A percentile compares a stretch with the other conserved stretches of the same genome.
These are phyloP conservation scores for Drosophila demipolita DNA, from an alignment of 2,888 invertebrate species.

Conservation along the genomic window DNA sequence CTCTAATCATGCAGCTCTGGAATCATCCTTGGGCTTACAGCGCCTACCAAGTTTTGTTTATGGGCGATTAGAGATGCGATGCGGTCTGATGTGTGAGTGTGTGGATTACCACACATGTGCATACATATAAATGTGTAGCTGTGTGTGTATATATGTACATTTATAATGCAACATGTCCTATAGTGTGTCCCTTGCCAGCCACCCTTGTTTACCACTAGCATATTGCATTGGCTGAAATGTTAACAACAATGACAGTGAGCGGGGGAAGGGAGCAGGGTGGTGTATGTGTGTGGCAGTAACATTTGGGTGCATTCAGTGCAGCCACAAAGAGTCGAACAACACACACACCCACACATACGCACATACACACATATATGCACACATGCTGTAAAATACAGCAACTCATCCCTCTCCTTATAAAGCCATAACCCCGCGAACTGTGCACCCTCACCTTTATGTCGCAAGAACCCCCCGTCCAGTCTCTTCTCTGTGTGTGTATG, in stretches of 20 bases:
- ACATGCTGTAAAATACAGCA: neutral
- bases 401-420: neutral
- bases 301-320: constrained; percentile 53
- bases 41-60: constrained; percentile 12
- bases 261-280: neutral
- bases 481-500: neutral
- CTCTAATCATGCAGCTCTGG: neutral
- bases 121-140: neutral
- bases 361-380: neutral
- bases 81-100: neutral
- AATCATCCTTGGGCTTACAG: constrained; percentile 1
- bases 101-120: constrained; percentile 3
- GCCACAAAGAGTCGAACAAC: constrained; percentile 46
- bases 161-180: constrained; percentile 27
- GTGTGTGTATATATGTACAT: neutral
- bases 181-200: neutral
- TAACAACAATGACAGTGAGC: constrained; percentile 35
- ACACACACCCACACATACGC: neutral
- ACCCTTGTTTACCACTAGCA: constrained; percentile 6
- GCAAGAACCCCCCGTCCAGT: neutral
- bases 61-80: neutral
- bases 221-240: constrained; percentile 30
- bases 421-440: constrained; percentile 3
- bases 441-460: constrained; percentile 16
- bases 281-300: constrained; percentile 4